Evolutionary conservation across 2,113 vertebrate genomes (phyloP).

Genomic region (Anser brachyrhynchus): DNA sequence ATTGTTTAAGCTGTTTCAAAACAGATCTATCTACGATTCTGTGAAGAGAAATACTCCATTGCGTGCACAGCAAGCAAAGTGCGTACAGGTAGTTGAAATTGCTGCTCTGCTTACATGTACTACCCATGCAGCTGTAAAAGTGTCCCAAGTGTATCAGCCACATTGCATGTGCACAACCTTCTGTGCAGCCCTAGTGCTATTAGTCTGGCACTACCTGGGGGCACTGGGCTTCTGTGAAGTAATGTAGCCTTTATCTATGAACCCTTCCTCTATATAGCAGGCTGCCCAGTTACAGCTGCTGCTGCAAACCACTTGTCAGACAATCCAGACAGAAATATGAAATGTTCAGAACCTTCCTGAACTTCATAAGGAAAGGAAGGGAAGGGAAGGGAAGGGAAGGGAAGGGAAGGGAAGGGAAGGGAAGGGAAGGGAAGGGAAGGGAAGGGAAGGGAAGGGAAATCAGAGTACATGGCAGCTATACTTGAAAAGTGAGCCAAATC

Average conservation of each 20-base stretch:
- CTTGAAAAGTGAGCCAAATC: background rate
- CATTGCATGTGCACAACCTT: background rate
- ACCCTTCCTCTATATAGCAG: background rate
- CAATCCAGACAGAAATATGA: background rate
- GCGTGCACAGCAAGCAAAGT: background rate
- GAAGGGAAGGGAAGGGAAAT: background rate
- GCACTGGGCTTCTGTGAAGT: background rate
- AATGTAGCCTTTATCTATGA: fast-evolving
- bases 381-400: no score
- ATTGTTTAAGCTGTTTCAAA: background rate
- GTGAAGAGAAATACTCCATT: background rate
- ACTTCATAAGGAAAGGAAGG: background rate
- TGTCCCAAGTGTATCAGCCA: background rate
- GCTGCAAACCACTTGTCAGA: background rate
- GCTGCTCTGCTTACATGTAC: background rate
- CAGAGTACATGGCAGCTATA: background rate
- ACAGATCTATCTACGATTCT: background rate
- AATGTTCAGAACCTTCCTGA: background rate
- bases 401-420: no score
- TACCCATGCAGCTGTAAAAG: background rate
- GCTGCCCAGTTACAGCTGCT: background rate
- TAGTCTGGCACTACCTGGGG: background rate
- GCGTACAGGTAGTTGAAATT: background rate
- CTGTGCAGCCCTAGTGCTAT: background rate
- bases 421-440: no score